These are phyloP conservation scores for Harpagifer antarcticus DNA, from an alignment of 2,797 vertebrate species.

Conservation along the genomic window DNA sequence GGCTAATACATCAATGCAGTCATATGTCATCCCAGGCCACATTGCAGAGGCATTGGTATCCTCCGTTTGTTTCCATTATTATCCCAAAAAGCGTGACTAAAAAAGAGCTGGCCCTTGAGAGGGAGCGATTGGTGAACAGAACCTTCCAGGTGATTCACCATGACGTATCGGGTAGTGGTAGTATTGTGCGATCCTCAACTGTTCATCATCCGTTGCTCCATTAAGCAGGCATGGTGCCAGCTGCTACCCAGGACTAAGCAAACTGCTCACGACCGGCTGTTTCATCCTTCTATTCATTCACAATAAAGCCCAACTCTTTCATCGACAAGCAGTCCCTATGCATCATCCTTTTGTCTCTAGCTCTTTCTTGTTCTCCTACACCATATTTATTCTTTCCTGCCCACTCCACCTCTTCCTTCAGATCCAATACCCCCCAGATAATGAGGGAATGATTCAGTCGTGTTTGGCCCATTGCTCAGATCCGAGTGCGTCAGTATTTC, in stretches of 20 bases:
- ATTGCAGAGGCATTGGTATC: background rate
- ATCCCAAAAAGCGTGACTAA: constrained; percentile 52
- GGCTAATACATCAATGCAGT: background rate
- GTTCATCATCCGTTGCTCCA: constrained; percentile 55
- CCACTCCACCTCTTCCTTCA: constrained; percentile 48
- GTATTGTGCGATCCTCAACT: constrained; percentile 37
- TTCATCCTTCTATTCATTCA: constrained; percentile 33
- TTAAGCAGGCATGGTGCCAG: constrained; percentile 64
- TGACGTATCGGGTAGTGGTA: constrained; percentile 24
- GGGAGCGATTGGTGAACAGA: constrained; percentile 37
- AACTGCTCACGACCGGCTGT: constrained; percentile 25
- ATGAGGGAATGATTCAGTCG: constrained; percentile 60
- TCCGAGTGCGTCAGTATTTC: constrained; percentile 49
- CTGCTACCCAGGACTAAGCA: constrained; percentile 41
- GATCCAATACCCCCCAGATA: constrained; percentile 51
- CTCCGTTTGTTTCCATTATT: constrained; percentile 45
- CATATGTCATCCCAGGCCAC: background rate
- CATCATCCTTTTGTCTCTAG: constrained; percentile 38
- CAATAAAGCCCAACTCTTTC: constrained; percentile 8
- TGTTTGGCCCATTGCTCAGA: constrained; percentile 51
- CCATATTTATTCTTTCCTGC: constrained; percentile 45
- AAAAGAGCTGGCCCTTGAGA: constrained; percentile 48
- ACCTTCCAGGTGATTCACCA: constrained; percentile 57
- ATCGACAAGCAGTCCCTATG: constrained; percentile 4
- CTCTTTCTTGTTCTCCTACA: constrained; percentile 25